These are phyloP conservation scores for Bombus polaris DNA, from an alignment of 1,140 invertebrate species.

Conservation along the genomic window DNA sequence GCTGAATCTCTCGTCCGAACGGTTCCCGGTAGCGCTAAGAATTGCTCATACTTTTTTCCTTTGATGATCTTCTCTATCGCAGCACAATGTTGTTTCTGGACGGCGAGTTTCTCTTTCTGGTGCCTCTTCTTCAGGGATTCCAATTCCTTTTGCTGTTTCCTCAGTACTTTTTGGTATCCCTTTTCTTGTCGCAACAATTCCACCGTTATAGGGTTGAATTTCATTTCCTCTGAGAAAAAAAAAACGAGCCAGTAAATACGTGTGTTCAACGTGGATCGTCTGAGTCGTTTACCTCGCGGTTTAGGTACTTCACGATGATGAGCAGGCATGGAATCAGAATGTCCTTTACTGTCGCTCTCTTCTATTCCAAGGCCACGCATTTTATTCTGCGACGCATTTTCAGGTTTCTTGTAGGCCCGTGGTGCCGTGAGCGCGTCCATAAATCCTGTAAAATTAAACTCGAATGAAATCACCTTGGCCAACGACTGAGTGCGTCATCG, in stretches of 20 bases:
- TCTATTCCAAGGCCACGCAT: constrained; percentile 79
- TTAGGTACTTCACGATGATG: constrained; percentile 76
- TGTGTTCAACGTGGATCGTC: neutral
- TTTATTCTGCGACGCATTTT: constrained; percentile 76
- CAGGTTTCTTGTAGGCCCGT: constrained; percentile 88
- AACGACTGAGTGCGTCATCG: neutral
- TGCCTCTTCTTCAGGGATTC: constrained; percentile 96
- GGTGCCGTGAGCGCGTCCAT: constrained; percentile 99
- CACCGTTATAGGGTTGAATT: constrained; percentile 96
- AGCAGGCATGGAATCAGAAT: constrained; percentile 72
- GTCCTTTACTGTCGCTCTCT: constrained; percentile 77
- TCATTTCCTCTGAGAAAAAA: constrained; percentile 84
- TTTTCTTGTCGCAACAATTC: constrained; percentile 96
- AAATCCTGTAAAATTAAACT: constrained; percentile 87
- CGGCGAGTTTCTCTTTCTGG: constrained; percentile 93
- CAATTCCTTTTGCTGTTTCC: constrained; percentile 98
- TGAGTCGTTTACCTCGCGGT: constrained; percentile 73
- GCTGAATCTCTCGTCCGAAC: neutral
- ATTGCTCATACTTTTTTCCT: constrained; percentile 91
- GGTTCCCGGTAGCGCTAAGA: neutral
- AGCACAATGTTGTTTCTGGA: constrained; percentile 97
- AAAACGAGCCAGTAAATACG: constrained; percentile 15
- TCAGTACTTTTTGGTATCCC: constrained; percentile 95
- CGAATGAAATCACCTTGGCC: neutral
- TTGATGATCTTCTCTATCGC: constrained; percentile 97